These are phyloP conservation scores for Chrysochloris asiatica DNA, from an alignment of 2,113 vertebrate species.

Conservation along the genomic window DNA sequence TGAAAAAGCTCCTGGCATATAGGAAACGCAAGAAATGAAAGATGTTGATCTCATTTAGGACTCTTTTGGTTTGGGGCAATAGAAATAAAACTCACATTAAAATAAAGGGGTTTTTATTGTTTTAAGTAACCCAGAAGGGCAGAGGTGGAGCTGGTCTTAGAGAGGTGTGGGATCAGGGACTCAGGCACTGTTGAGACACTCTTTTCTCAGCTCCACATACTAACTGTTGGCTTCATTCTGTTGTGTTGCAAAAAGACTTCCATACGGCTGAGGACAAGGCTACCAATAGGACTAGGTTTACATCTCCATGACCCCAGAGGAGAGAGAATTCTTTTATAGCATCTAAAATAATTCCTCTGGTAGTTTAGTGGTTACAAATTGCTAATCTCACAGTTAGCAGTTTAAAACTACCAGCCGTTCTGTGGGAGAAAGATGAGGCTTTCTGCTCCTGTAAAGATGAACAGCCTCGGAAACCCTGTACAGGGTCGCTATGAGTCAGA, in stretches of 20 bases:
- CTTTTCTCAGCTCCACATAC: not conserved
- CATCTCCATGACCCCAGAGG: not conserved
- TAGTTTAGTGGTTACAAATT: too few relatives aligned
- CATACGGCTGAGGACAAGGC: not conserved
- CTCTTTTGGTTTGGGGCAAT: not conserved
- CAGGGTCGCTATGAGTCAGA: too few relatives aligned
- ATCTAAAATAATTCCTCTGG: not conserved
- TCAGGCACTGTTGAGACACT: not conserved
- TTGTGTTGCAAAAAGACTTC: not conserved
- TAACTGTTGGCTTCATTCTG: not conserved
- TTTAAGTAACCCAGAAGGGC: not conserved
- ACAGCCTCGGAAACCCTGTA: too few relatives aligned
- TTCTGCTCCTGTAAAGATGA: too few relatives aligned
- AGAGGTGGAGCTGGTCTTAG: not conserved
- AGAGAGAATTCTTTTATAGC: not conserved
- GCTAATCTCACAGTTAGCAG: too few relatives aligned
- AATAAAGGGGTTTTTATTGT: not conserved
- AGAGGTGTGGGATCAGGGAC: not conserved
- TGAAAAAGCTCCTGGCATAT: not conserved
- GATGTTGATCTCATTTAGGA: not conserved
- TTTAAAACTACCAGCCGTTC: too few relatives aligned
- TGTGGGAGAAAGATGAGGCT: too few relatives aligned
- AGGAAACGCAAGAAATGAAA: not conserved
- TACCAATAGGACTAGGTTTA: not conserved
- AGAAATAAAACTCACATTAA: conserved; percentile 2